These are phyloP conservation scores for Hydra vulgaris DNA, from an alignment of 30 jellyfish, hydroid and myxozoan genomes.

Conservation along the genomic window DNA sequence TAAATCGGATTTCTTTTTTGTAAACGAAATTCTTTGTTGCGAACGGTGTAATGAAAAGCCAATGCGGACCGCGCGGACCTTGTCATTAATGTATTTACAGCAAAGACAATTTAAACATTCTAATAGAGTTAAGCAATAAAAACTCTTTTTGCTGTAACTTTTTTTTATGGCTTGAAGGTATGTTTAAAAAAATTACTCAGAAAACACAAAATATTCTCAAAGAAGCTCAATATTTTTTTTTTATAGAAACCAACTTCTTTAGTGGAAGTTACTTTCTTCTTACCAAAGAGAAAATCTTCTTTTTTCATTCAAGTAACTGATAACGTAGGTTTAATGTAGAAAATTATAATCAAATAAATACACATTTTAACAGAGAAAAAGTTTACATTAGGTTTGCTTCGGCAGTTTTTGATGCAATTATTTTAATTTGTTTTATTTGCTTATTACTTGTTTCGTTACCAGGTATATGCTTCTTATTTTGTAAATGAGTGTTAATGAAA, in stretches of 20 bases:
- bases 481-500: no score
- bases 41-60: background rate
- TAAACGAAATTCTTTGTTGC: background rate
- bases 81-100: no score
- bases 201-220: background rate
- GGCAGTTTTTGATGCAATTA: background rate
- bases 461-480: no score
- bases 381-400: background rate
- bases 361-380: background rate
- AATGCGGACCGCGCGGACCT: background rate
- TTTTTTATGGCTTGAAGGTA: no score
- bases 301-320: background rate
- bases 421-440: background rate
- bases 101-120: no score
- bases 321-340: background rate
- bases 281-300: background rate
- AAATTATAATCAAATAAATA: background rate
- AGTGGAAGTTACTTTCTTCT: no score
- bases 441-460: background rate
- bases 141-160: no score
- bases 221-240: background rate
- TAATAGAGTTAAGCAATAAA: no score
- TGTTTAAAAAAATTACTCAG: no score
- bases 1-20: background rate
- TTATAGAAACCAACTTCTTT: background rate